phyloP scores from a whole-genome alignment of 2,888 invertebrate species.

The Elmis aenea region DNA sequence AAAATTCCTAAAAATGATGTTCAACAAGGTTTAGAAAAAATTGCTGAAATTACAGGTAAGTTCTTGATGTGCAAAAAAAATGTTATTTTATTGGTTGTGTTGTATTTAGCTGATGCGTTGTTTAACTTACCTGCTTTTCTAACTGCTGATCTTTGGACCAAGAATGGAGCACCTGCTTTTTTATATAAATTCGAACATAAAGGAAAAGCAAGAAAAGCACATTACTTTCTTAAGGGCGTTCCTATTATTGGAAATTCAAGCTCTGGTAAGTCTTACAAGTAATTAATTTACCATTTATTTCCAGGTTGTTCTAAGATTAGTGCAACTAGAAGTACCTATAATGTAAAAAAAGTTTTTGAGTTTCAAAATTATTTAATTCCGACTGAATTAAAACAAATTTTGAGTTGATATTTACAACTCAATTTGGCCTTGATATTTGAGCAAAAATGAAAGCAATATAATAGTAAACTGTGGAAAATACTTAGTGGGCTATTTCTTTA shows the following conservation, averaged over 20 bases:
- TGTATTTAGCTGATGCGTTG: conserved; percentile 65
- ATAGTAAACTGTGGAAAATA: too few species aligned
- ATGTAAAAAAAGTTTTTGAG: too few species aligned
- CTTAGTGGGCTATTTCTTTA: too few species aligned
- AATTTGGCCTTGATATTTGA: too few species aligned
- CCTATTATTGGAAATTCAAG: conserved; percentile 54
- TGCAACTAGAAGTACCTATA: too few species aligned
- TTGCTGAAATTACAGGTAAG: conserved; percentile 58
- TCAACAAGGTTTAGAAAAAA: conserved; percentile 51
- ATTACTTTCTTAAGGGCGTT: conserved; percentile 60
- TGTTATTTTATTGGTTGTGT: conserved; percentile 6
- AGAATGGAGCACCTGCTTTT: conserved; percentile 57
- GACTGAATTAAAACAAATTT: too few species aligned
- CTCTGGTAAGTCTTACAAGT: conserved; percentile 25
- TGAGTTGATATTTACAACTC: too few species aligned
- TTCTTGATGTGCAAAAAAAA: background rate
- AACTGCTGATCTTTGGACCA: conserved; percentile 65
- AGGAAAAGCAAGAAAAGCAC: conserved; percentile 58
- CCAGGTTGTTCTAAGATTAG: background rate
- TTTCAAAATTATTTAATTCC: too few species aligned
- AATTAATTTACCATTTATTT: too few species aligned
- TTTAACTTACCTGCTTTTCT: conserved; percentile 74
- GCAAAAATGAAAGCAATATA: too few species aligned
- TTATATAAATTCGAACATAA: conserved; percentile 72
- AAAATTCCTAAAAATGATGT: conserved; percentile 33